Evolutionary conservation across 2,888 invertebrate species (phyloP).

Genomic region (Tenthredo scrophulariae): DNA sequence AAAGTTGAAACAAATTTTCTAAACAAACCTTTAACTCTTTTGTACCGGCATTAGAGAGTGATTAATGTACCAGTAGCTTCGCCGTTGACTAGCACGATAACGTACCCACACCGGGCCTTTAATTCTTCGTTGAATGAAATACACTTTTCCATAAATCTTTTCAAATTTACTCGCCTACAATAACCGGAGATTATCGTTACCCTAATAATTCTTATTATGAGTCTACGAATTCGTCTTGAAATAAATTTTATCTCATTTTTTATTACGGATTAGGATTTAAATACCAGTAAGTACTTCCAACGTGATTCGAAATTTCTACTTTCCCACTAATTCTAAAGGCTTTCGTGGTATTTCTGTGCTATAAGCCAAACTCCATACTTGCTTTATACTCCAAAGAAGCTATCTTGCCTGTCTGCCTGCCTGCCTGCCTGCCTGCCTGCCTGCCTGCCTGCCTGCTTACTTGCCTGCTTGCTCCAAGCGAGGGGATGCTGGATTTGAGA

Average conservation of each 20-base stretch:
- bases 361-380: background rate
- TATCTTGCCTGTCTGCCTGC: background rate
- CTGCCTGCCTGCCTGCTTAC: background rate
- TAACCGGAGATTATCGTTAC: background rate
- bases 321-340: background rate
- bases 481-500: slow-evolving; percentile 26
- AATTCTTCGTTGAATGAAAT: background rate
- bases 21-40: slow-evolving; percentile 47
- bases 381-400: slow-evolving; percentile 12
- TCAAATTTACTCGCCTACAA: background rate
- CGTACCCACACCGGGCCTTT: background rate
- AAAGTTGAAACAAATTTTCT: slow-evolving; percentile 34
- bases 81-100: background rate
- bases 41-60: slow-evolving; percentile 24
- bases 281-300: background rate
- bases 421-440: background rate
- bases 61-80: slow-evolving; percentile 25
- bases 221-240: background rate
- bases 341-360: background rate
- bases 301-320: background rate
- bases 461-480: background rate
- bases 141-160: background rate
- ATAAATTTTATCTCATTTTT: background rate
- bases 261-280: background rate
- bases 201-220: background rate